Evolutionary conservation across 2,797 vertebrate species (phyloP), one percentile per base, ranked within the genome.

Genomic region (Staurois parvus): DNA sequence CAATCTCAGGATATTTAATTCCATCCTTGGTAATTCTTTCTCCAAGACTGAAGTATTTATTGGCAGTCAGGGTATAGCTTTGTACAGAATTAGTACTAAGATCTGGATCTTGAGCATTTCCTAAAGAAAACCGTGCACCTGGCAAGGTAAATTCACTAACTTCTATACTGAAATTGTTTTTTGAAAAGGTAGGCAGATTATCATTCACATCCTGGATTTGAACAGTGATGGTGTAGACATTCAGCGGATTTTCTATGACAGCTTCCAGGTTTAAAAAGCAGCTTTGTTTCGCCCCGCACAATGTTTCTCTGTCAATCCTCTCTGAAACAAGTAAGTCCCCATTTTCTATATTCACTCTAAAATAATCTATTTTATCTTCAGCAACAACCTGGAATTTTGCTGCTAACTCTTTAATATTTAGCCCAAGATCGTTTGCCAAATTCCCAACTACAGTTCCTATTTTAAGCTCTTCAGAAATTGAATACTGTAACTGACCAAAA

Each of bases 161-260:
- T 90, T 95, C 94, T 89, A 97, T 90, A 21, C 91, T 88, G 89
- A 96, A 96, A 37, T 93, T 93, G 89, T 88, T 93, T 2, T 95
- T 92, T 79, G 95, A 93, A 88, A 97, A 97, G 87, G 93, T 89
- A 0, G 96, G 96, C 67, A 94, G 93, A 79, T 96, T 93, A 77
- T 97, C 96, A 56, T 96, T 96, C 10, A 95, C 85, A 82, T 96
- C 95, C 1, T 93, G 37, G 75, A 95, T 89, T 68, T 95, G 92
- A 5, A 95, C 80, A 26, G 90, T 79, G 5, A 95, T 80, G 7
- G 93, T 91, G 29, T 94, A 94, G 91, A 95, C 94, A 88, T 94
- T 92, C 0, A 95, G 90, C 2, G 95, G 95, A 48, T 95, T 94
- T 89, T 96, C 95, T 15, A 94, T 89, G 17, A 96, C 73, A 4